Conservation (phyloP, 2,113 vertebrate species). For the Tetrax tetrax region DNA sequence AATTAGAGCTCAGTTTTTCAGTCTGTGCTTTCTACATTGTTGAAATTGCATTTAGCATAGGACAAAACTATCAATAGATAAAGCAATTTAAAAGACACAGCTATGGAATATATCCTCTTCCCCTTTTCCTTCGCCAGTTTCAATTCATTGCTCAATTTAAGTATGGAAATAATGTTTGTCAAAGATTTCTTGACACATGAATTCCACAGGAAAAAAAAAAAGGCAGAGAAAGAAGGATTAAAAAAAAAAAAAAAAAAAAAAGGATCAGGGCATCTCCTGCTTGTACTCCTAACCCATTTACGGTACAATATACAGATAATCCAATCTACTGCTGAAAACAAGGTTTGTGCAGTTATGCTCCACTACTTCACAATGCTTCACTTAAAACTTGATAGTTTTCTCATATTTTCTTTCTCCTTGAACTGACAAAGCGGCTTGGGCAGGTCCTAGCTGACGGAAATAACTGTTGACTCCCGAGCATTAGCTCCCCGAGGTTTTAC, state of each 20-base stretch:
- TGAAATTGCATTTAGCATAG: conserved; percentile 69
- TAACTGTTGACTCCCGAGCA: neutral
- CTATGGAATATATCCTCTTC: conserved; percentile 22
- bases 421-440: conserved; percentile 3
- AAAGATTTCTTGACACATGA: conserved; percentile 63
- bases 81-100: conserved; percentile 67
- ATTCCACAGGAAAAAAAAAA: conserved; percentile 21
- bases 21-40: conserved; percentile 28
- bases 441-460: neutral
- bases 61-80: conserved; percentile 66
- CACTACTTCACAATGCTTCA: conserved; percentile 22
- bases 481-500: neutral
- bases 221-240: neutral
- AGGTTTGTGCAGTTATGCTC: conserved; percentile 56
- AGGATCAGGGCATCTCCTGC: conserved; percentile 24
- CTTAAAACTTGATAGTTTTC: conserved; percentile 58
- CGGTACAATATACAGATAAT: conserved; percentile 67
- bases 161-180: conserved; percentile 72
- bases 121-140: conserved; percentile 31
- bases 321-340: conserved; percentile 60
- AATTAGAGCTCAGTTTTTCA: conserved; percentile 70
- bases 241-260: neutral
- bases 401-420: conserved; percentile 60
- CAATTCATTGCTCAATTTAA: conserved; percentile 70
- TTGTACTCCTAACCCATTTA: conserved; percentile 70